These are phyloP conservation scores for Lycocerus yunnanus DNA, from an alignment of 2,888 invertebrate genomes.

Conservation along the genomic window DNA sequence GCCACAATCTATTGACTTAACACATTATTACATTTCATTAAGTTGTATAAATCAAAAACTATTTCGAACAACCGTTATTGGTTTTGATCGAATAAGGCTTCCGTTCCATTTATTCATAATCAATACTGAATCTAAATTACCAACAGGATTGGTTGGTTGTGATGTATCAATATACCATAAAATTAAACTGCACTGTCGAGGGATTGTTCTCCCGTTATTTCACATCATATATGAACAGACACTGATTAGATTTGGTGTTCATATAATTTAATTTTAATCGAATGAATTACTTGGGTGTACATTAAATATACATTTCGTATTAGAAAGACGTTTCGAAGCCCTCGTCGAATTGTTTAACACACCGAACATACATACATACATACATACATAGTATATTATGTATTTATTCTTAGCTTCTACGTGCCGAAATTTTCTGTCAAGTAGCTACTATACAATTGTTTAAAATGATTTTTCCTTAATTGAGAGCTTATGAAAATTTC, in stretches of 20 bases:
- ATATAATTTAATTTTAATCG: neutral
- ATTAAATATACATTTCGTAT: neutral
- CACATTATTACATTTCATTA: neutral
- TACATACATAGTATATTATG: too few relatives aligned
- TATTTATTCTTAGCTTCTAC: too few relatives aligned
- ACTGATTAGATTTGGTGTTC: neutral
- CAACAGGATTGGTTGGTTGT: conserved; percentile 9
- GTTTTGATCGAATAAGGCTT: neutral
- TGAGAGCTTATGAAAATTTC: neutral
- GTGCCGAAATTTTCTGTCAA: too few relatives aligned
- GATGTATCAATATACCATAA: conserved; percentile 16
- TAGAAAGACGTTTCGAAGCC: neutral
- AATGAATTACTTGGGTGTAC: neutral
- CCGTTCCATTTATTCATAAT: neutral
- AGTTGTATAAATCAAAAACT: neutral
- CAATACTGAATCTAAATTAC: conserved; percentile 6
- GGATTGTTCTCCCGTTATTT: conserved; percentile 9
- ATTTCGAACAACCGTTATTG: neutral
- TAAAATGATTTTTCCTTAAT: neutral
- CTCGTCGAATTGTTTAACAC: neutral
- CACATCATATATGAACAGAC: neutral
- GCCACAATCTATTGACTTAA: neutral
- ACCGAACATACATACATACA: too few relatives aligned
- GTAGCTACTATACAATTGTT: neutral
- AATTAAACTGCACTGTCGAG: conserved; percentile 9